Percentiles rank a stretch among this genome's conserved stretches.
phyloP scores from a whole-genome alignment of 2,113 vertebrate species.

The Poeciliopsis retropinna region DNA sequence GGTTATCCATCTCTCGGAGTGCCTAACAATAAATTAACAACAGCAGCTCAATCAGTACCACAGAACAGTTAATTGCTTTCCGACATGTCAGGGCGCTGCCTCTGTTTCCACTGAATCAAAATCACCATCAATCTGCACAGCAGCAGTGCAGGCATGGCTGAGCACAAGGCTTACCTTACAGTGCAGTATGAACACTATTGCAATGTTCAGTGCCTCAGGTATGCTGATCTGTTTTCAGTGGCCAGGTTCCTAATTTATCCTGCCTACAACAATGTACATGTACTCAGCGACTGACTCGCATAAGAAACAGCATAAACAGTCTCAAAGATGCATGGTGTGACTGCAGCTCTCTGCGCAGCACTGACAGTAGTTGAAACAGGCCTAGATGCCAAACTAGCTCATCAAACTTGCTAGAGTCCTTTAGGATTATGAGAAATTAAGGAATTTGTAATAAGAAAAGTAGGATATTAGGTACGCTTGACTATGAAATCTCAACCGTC shows the following conservation, averaged over 20 bases:
- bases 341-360: no score
- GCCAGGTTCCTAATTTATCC: not conserved
- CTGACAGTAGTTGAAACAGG: no score
- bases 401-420: no score
- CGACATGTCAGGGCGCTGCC: conserved; percentile 1
- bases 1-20: not conserved
- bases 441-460: no score
- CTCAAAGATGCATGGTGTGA: no score
- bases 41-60: conserved; percentile 24
- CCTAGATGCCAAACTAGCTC: no score
- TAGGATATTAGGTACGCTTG: no score
- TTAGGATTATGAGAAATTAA: no score
- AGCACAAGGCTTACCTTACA: conserved; percentile 68
- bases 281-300: no score
- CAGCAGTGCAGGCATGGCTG: conserved; percentile 49
- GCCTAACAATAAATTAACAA: conserved; percentile 13
- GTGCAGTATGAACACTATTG: conserved; percentile 26
- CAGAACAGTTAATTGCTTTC: conserved; percentile 27
- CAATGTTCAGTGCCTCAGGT: conserved; percentile 28
- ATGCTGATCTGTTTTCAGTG: conserved; percentile 43
- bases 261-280: no score
- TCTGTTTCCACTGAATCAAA: conserved; percentile 41
- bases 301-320: no score
- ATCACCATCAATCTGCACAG: conserved; percentile 66
- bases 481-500: no score